Evolutionary conservation across 2,113 vertebrate species (phyloP), one percentile per base, ranked within the genome.

Genomic region (Rana temporaria): DNA sequence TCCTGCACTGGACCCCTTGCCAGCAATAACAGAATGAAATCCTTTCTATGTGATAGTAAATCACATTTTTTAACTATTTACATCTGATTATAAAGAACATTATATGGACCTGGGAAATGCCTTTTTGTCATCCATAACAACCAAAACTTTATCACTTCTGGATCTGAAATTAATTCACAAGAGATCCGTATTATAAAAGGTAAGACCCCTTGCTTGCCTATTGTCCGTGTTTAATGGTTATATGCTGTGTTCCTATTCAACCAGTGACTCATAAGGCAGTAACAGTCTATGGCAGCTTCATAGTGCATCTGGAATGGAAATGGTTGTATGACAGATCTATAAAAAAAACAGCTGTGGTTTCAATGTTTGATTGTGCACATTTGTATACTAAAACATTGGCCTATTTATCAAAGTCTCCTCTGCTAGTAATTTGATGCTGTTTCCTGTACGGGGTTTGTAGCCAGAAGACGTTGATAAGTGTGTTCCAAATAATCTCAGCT

Each of bases 391-490:
- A 60, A 74, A 79, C 53, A 59, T 68, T 56, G 77, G 77, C 53
- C 30, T n/a, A 68, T 79, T 79, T 56, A 79, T 79, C 77, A 79
- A 79, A 67, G 64, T 79, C 64, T 42, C 66, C 14, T 16, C 52
- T 79, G 77, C 77, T 68, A 30, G 63, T 79, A 80, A 80, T 80
- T 56, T 70, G 48, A 59, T 42, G 64, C 62, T 56, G 77, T 79
- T 79, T 79, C 77, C 77, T 79, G 77, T 42, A 53, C 52, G n/a
- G 9, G 18, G 53, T 57, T 68, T 38, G 77, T 79, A 79, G 77
- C 64, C 64, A 79, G 14, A 34, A 79, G 53, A 68, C 77, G 22
- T 56, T 79, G 26, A 68, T 79, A 55, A 57, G 38, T n/a, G n/a
- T 62, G 19, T 55, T 71, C 71, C 52, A 60, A 74, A 38, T 60